Percentiles rank a stretch among this genome's conserved stretches.
phyloP scores from a whole-genome alignment of 1,140 invertebrate species.

The Hyposmocoma kahamanoa region DNA sequence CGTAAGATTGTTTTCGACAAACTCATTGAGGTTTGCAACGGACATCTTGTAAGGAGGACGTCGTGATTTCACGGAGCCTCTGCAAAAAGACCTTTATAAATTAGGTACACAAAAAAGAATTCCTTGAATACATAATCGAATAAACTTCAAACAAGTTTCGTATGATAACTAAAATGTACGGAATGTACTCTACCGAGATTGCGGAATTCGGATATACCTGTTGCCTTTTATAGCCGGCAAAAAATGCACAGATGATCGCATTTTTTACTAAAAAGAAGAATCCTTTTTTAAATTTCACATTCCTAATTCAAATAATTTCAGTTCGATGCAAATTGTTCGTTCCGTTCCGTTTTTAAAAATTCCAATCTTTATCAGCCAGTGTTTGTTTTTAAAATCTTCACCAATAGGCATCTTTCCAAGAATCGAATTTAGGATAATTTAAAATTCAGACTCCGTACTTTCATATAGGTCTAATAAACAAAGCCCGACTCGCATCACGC shows the following conservation, averaged over 20 bases:
- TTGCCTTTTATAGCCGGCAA: no score
- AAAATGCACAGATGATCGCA: no score
- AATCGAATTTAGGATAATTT: background rate
- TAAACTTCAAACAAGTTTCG: background rate
- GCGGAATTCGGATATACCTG: conserved; percentile 3
- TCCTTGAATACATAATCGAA: no score
- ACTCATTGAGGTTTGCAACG: conserved; percentile 18
- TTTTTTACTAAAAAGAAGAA: no score
- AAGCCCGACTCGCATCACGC: conserved; percentile 37
- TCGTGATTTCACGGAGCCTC: conserved; percentile 8
- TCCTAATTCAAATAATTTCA: background rate
- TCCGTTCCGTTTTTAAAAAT: no score
- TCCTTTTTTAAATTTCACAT: background rate
- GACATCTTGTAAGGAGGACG: conserved; percentile 10
- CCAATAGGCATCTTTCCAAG: background rate
- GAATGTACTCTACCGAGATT: background rate
- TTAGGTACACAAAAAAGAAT: background rate
- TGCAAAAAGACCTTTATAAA: background rate
- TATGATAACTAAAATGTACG: background rate
- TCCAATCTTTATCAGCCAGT: background rate
- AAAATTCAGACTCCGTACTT: background rate
- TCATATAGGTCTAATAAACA: conserved; percentile 26
- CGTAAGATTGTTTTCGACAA: conserved; percentile 18
- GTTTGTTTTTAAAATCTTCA: background rate
- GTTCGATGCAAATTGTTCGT: no score